Base-by-base conservation (phyloP, 2,888 invertebrate species). In the Ephialtes manifestator region DNA sequence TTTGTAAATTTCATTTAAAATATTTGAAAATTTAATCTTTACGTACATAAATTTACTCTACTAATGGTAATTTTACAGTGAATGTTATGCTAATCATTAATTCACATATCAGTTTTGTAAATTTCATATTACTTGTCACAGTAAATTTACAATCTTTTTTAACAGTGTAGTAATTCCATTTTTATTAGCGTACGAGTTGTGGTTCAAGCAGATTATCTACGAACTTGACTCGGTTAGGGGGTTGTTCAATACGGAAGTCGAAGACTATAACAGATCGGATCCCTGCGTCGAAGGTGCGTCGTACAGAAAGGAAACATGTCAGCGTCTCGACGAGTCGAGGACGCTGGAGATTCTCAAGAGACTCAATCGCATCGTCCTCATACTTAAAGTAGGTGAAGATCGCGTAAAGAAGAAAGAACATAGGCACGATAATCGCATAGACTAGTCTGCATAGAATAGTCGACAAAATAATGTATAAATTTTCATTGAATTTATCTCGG, bases 151-250 rank as follows among this genome's bases (percentile, higher is more conserved):
- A n/a, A n/a, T n/a, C n/a, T n/a, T n/a, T n/a, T 1, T 5, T 10
- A 10, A 43, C 0, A 8, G 11, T 43, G n/a, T 60, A 35, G 35
- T n/a, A 20, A 35, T 43, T 11, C 13, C 1, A 65, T 39, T 39
- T 11, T 81, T 20, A 51, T 68, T 94, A 98, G 98, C 99, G 0
- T 99, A 99, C 95, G 99, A 99, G 94, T 95, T 99, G 4, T 99
- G 99, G 99, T 99, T 99, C 95, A 99, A 99, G 94, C 99, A 99
- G 95, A 99, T 99, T 71, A 97, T 99, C 86, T 99, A 96, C 94
- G 99, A 99, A 92, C 95, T 99, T 92, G 99, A 99, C 93, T 99
- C 99, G 0, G 97, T 99, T 39, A 95, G 99, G 58, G 95, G 96
- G 2, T 95, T 99, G 77, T 97, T 99, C 91, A 96, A 96, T 87